Base-by-base conservation (phyloP, 2,797 vertebrate genomes). In the Pygocentrus nattereri region DNA sequence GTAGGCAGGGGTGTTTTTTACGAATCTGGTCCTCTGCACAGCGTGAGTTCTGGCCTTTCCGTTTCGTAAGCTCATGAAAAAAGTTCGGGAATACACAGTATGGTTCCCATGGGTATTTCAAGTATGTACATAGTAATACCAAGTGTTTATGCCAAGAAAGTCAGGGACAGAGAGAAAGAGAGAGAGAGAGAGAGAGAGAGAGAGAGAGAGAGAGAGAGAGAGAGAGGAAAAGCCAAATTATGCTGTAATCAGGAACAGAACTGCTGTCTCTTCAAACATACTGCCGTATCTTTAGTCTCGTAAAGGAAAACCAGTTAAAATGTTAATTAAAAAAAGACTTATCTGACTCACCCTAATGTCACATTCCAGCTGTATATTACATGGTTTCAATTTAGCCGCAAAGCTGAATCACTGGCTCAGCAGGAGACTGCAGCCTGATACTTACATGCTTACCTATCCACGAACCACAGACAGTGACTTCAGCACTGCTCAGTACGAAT, bases 131-230 rank as follows among this genome's bases (percentile, higher is more conserved):
- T 6, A 41, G n/a, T 18, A 47, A 70, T 38, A 21, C 3, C 10
- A 69, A 50, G 15, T 61, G 16, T 54, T 41, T 23, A 34, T 74
- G 68, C 52, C 68, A 77, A 50, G 34, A 74, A 75, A n/a, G 49
- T 31, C 31, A 58, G 19, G 19, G n/a, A n/a, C n/a, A n/a, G n/a
- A n/a, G n/a, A n/a, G 34, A 58, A n/a, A 16, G 38, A 41, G 5
- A 41, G 8, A 41, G 38, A 41, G 38, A 41, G 38, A 41, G 38
- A 41, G 38, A 41, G 6, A 41, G 38, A n/a, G n/a, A n/a, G n/a
- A n/a, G n/a, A n/a, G n/a, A n/a, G n/a, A n/a, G n/a, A n/a, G n/a
- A n/a, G n/a, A n/a, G n/a, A 6, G 34, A 6, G 2, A 38, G 27
- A 18, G 4, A 31, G 30, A 7, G 7, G 23, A 5, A 34, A 27